Evolutionary conservation across 2,797 vertebrate species (phyloP), one percentile per base, ranked within the genome.

Genomic region (Chrysocyon brachyurus): DNA sequence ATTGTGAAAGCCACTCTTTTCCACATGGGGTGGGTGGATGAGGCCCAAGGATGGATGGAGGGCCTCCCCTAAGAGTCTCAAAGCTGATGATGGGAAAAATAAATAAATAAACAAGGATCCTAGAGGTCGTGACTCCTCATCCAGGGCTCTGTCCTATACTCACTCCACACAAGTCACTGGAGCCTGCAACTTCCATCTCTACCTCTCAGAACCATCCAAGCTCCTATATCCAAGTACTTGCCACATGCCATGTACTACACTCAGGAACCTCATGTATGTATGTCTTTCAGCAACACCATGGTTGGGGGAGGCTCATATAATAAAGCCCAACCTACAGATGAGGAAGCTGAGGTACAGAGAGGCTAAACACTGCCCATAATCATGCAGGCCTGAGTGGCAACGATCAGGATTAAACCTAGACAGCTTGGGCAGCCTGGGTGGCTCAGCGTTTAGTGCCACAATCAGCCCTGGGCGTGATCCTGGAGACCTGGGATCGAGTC

Each of bases 231-330:
- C 54, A 73, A 73, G 68, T 57, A 46, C 54, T 46, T 31, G 19
- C 17, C 70, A 9, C 0, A 12, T 26, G n/a, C 21, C 19, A 3
- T 1, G 14, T 6, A 6, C 15, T 12, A 3, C 9, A 6, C 8
- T 28, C 12, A 52, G 19, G 79, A 56, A 10, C 15, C 52, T 49
- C 87, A 6, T 5, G 0, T 8, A 16, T 0, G 11, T 54, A 16
- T 0, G 11, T 54, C 12, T 72, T n/a, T 26, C 26, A n/a, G 52
- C 56, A 15, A 24, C 2, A 12, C 12, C 0, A 54, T 10, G 17
- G 6, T 21, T 12, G 12, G 57, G 11, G 12, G 26, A 75, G 72
- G 46, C 31, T 28, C 14, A 2, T 2, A 4, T 4, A 17, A 1
- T 6, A 16, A 64, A 24, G 33, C 66, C 49, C 22, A 4, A 0